Conservation (phyloP, 2,888 invertebrate genomes). For the Harpalus rufipes region DNA sequence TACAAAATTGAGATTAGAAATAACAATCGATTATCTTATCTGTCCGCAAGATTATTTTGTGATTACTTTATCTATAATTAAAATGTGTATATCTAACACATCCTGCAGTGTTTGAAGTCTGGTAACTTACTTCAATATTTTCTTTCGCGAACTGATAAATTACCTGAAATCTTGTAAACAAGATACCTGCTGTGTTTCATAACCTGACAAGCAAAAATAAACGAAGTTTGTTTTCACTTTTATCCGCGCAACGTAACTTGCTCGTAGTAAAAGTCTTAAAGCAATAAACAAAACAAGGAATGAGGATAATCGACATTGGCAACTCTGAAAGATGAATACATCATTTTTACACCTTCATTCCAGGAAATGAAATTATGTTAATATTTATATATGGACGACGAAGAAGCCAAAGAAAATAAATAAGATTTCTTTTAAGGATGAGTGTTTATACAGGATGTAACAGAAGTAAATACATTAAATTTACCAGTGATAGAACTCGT, state of each 20-base stretch:
- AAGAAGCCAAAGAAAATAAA: conserved; percentile 19
- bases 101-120: neutral
- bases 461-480: too few species aligned
- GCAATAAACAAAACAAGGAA: conserved; percentile 36
- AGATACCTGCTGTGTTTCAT: conserved; percentile 29
- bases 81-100: neutral
- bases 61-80: conserved; percentile 1
- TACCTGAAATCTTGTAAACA: conserved; percentile 20
- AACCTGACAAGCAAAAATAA: conserved; percentile 29
- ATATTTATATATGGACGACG: conserved; percentile 7
- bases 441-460: neutral
- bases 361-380: conserved; percentile 2
- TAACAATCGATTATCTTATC: neutral
- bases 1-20: too few species aligned
- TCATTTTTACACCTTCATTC: conserved; percentile 37
- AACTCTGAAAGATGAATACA: conserved; percentile 18
- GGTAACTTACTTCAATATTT: conserved; percentile 4
- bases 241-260: conserved; percentile 15
- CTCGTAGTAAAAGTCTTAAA: conserved; percentile 4
- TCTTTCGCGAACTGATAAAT: conserved; percentile 35
- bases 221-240: conserved; percentile 46
- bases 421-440: neutral
- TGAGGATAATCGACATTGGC: conserved; percentile 28
- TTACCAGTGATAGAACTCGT: too few species aligned
- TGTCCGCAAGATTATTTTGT: neutral